Percentiles rank a stretch among this genome's conserved stretches.
phyloP scores from a whole-genome alignment of 2,797 vertebrate species.

The Thaleichthys pacificus region DNA sequence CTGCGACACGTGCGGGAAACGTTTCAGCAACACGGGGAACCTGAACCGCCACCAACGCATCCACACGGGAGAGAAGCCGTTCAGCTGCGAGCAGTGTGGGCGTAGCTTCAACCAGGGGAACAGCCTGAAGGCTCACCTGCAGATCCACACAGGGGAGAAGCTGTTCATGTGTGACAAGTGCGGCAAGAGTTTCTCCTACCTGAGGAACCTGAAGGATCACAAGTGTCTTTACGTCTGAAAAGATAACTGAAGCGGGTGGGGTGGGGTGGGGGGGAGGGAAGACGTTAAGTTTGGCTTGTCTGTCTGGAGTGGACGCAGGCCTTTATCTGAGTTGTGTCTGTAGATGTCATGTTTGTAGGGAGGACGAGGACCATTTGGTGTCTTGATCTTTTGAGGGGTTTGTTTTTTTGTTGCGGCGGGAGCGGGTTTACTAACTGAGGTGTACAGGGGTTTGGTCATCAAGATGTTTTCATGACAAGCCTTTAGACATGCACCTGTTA shows the following conservation, averaged over 20 bases:
- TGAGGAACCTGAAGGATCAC: slow-evolving; percentile 76
- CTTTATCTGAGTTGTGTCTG: too few relatives aligned
- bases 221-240: slow-evolving; percentile 70
- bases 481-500: too few relatives aligned
- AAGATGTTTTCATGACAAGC: too few relatives aligned
- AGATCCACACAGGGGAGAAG: slow-evolving; percentile 76
- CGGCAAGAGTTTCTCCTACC: slow-evolving; percentile 76
- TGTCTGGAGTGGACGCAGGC: too few relatives aligned
- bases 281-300: too few relatives aligned
- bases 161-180: slow-evolving; percentile 76
- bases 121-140: slow-evolving; percentile 76
- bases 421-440: too few relatives aligned
- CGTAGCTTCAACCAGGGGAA: slow-evolving; percentile 78
- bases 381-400: too few relatives aligned
- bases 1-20: slow-evolving; percentile 69
- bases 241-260: not conserved
- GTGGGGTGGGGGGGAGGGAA: not conserved
- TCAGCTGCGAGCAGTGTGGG: slow-evolving; percentile 67
- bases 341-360: too few relatives aligned
- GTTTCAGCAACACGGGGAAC: slow-evolving; percentile 74
- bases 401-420: too few relatives aligned
- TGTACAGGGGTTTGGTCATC: too few relatives aligned
- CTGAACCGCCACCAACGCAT: slow-evolving; percentile 73
- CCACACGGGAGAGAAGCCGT: slow-evolving; percentile 77
- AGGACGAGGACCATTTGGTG: too few relatives aligned